Evolutionary conservation across 2,888 invertebrate species (phyloP), one percentile per base, ranked within the genome.

Genomic region (Blomia tropicalis): DNA sequence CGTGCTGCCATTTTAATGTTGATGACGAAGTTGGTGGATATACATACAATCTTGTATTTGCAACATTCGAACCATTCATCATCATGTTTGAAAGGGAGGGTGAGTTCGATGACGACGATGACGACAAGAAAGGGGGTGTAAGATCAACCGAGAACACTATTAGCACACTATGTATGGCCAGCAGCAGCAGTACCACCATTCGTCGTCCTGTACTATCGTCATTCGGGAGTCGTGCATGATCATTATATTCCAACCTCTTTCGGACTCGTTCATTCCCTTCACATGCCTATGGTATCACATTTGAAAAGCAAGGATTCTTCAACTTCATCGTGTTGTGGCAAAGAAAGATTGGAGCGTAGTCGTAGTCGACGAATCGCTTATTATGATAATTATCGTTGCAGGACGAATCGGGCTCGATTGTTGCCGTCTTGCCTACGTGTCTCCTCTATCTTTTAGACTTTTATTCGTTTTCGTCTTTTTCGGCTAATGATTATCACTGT

Each of bases 391-490:
- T 47, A 47, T 47, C 51, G 51, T 47, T 47, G 51, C 51, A 47
- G n/a, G 51, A 47, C 51, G 51, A 47, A 47, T 47, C 51, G 51
- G 51, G 51, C 51, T 47, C 51, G 51, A 47, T 47, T 47, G 51
- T 47, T 47, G 51, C n/a, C 51, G 7, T n/a, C 51, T 19, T 47
- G n/a, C n/a, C 7, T n/a, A 47, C 7, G 36, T 47, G 23, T n/a
- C n/a, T n/a, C n/a, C n/a, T n/a, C n/a, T n/a, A n/a, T n/a, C n/a
- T n/a, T n/a, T n/a, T n/a, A n/a, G n/a, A n/a, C n/a, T n/a, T n/a
- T n/a, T n/a, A n/a, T n/a, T n/a, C n/a, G n/a, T n/a, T n/a, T n/a
- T n/a, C n/a, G n/a, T n/a, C n/a, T n/a, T n/a, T n/a, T n/a, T n/a
- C n/a, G 22, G 51, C 7, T 47, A 47, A 47, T 47, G 51, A 47